A percentile compares a stretch with the other conserved stretches of the same genome.
Conservation (phyloP, 2,888 invertebrate genomes). For the Drosophila vallismaia region DNA sequence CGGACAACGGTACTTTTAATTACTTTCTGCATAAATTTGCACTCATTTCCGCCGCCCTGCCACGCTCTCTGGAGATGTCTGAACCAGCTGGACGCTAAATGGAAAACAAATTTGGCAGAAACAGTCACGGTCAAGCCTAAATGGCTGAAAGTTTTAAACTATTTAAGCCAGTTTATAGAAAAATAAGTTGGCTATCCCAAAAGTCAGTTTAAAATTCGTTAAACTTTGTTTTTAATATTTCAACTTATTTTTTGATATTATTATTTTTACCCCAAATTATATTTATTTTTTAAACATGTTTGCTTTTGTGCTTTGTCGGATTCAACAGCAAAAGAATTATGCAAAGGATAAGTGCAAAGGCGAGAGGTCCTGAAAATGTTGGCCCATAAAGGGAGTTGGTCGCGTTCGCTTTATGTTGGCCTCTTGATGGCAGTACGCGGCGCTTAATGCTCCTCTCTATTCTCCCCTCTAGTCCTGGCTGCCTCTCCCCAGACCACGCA, state of each 20-base stretch:
- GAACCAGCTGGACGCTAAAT: slow-evolving; percentile 32
- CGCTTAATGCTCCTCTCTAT: slow-evolving; percentile 9
- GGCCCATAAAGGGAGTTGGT: slow-evolving; percentile 42
- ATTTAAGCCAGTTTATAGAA: background rate
- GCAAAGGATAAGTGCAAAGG: slow-evolving; percentile 26
- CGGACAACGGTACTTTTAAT: slow-evolving; percentile 69
- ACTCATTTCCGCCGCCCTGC: slow-evolving; percentile 53
- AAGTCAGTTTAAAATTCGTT: background rate
- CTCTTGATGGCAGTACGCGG: slow-evolving; percentile 26
- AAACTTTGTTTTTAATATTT: background rate
- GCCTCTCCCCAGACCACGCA: background rate
- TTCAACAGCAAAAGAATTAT: slow-evolving; percentile 17
- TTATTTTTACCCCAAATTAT: background rate
- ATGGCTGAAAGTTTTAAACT: background rate
- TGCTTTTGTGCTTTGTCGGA: slow-evolving; percentile 13
- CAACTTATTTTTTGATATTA: background rate
- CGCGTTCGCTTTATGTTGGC: slow-evolving; percentile 32
- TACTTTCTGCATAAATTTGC: slow-evolving; percentile 75
- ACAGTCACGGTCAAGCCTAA: slow-evolving; percentile 8
- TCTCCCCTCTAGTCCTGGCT: background rate
- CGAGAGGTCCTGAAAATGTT: slow-evolving; percentile 15
- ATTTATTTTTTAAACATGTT: background rate
- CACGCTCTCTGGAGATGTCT: slow-evolving; percentile 13
- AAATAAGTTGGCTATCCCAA: background rate
- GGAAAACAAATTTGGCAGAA: slow-evolving; percentile 34